These are phyloP conservation scores for Propithecus perrieri DNA, from an alignment of 2,797 vertebrate species.

Conservation along the genomic window DNA sequence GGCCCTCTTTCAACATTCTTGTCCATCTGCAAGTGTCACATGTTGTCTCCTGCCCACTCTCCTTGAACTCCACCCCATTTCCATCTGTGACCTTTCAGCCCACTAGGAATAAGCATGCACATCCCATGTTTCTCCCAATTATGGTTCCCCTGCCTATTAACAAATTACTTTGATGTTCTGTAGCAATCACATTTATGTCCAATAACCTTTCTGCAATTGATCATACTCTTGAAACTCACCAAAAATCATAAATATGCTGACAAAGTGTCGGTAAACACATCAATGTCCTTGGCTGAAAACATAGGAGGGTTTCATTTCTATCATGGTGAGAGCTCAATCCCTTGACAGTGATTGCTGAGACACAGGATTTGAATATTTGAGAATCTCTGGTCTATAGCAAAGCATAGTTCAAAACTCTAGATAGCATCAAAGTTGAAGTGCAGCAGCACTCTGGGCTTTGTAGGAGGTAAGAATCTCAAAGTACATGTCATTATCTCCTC, in stretches of 20 bases:
- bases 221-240: constrained; percentile 42
- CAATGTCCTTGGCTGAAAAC: not conserved
- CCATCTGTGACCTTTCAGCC: not conserved
- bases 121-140: not conserved
- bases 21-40: not conserved
- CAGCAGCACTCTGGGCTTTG: not conserved
- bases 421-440: not conserved
- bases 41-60: not conserved
- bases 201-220: constrained; percentile 48
- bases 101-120: not conserved
- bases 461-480: not conserved
- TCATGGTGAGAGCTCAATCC: not conserved
- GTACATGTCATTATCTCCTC: not conserved
- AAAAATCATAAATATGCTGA: constrained; percentile 53
- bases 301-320: not conserved
- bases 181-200: constrained; percentile 30
- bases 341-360: constrained; percentile 42
- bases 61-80: not conserved
- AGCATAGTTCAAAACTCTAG: not conserved
- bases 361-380: not conserved
- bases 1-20: not conserved
- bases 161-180: constrained; percentile 29
- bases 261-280: constrained; percentile 42
- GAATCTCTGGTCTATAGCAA: constrained; percentile 28
- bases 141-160: not conserved